Conservation (phyloP, 2,797 vertebrate genomes). For the Delichon dasypus region DNA sequence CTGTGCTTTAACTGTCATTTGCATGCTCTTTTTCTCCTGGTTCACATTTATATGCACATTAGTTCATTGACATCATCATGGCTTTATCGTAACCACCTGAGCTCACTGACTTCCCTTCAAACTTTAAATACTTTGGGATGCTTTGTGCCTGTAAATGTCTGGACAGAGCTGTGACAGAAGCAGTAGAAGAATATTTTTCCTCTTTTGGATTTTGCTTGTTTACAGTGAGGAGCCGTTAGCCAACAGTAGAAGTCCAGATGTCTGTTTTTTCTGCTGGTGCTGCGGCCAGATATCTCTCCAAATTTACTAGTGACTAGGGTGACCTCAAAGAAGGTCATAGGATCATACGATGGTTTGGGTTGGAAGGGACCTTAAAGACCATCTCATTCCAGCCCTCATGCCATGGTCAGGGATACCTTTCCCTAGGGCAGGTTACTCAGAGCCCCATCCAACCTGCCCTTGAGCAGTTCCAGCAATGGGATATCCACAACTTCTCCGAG, state of each 20-base stretch:
- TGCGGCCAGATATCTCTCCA: neutral
- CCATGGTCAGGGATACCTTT: neutral
- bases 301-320: neutral
- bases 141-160: neutral
- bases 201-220: neutral
- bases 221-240: neutral
- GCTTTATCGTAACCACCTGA: neutral
- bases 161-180: neutral
- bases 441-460: neutral
- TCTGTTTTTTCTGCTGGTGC: neutral
- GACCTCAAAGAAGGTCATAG: neutral
- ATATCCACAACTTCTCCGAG: neutral
- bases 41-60: neutral
- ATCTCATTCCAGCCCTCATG: fast-evolving
- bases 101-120: neutral
- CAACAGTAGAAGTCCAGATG: neutral
- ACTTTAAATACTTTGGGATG: neutral
- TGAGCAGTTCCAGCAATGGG: neutral
- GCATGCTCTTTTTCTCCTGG: neutral
- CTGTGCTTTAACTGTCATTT: neutral
- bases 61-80: neutral
- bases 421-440: neutral
- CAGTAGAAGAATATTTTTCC: neutral
- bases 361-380: neutral
- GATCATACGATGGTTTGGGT: neutral